Conservation (phyloP, 2,888 invertebrate genomes). For the Drosophila fungiperda region DNA sequence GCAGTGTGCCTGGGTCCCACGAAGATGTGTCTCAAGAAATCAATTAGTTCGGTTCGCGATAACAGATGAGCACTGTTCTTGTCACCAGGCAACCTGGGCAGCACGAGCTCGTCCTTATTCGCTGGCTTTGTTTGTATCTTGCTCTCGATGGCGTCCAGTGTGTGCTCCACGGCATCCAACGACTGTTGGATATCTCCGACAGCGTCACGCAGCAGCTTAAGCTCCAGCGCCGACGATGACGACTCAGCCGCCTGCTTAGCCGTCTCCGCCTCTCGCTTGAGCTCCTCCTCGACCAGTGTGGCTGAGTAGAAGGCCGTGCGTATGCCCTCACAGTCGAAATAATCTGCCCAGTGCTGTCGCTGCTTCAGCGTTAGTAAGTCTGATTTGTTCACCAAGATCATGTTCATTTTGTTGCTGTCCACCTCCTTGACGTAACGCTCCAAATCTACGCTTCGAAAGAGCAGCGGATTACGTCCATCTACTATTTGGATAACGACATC, state of each 20-base stretch:
- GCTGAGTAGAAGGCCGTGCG: slow-evolving; percentile 97
- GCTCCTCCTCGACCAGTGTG: slow-evolving; percentile 87
- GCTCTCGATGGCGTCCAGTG: slow-evolving; percentile 86
- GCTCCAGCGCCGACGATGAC: slow-evolving; percentile 48
- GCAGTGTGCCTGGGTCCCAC: slow-evolving; percentile 85
- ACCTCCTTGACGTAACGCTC: slow-evolving; percentile 94
- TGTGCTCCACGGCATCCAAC: slow-evolving; percentile 86
- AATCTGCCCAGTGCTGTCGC: slow-evolving; percentile 93
- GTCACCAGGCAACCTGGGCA: slow-evolving; percentile 36
- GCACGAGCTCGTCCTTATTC: background rate
- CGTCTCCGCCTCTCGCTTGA: slow-evolving; percentile 64
- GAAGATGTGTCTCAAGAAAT: slow-evolving; percentile 89
- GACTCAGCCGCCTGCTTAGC: slow-evolving; percentile 40
- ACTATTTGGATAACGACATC: slow-evolving; percentile 97
- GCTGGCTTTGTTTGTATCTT: slow-evolving; percentile 83
- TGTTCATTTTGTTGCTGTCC: slow-evolving; percentile 89
- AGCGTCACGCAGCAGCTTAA: slow-evolving; percentile 86
- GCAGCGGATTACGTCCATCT: slow-evolving; percentile 97
- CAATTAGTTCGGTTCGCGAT: slow-evolving; percentile 89
- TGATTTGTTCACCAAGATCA: slow-evolving; percentile 97
- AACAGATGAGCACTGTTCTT: slow-evolving; percentile 85
- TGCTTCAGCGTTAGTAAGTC: slow-evolving; percentile 94
- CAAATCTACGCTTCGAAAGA: slow-evolving; percentile 96
- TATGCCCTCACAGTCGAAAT: slow-evolving; percentile 90
- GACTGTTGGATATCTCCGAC: slow-evolving; percentile 86